Base-by-base conservation (phyloP, 2,888 invertebrate species). In the Norana najaformis region DNA sequence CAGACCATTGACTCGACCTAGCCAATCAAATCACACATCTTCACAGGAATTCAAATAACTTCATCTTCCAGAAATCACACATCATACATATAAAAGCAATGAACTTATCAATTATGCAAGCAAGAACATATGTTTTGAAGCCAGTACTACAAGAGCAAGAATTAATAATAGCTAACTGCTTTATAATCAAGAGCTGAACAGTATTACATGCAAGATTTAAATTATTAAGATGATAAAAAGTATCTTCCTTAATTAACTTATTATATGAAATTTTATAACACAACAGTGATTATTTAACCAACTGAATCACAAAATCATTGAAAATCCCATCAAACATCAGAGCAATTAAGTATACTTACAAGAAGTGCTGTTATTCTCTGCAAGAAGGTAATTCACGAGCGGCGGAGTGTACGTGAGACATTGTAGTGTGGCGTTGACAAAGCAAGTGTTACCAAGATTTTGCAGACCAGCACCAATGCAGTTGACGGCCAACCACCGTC, bases 381-480 rank as follows among this genome's bases (percentile, higher is more conserved):
- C 93, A 53, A 93, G 91, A 83, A 95, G 93, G 93, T 95, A 95
- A 92, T 95, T 94, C 89, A 94, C 94, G 34, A 95, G 93, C 41
- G 95, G 95, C 34, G 95, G 94, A 30, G 95, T 95, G 92, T 95
- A 95, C 0, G 95, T 94, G 37, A 95, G 93, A 92, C 95, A 95
- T 94, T 98, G 99, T 83, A 99, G 96, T 1, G 97, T 98, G 20
- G 98, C 98, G 95, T 99, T 99, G 93, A 99, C 96, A 95, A 99
- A 99, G 95, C 99, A 99, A n/a, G 98, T 98, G 95, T 99, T 99
- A 91, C 98, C 98, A 94, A 98, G 96, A 96, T 99, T 99, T 93
- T 97, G 96, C 96, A 99, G 97, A 83, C 99, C 99, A 90, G 97
- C 96, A 37, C 92, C 92, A 38, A 91, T 90, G 35, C 90, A 85